A percentile compares a stretch with the other conserved stretches of the same genome.
phyloP scores from a whole-genome alignment of 2,113 vertebrate genomes.

The Gymnogyps californianus region DNA sequence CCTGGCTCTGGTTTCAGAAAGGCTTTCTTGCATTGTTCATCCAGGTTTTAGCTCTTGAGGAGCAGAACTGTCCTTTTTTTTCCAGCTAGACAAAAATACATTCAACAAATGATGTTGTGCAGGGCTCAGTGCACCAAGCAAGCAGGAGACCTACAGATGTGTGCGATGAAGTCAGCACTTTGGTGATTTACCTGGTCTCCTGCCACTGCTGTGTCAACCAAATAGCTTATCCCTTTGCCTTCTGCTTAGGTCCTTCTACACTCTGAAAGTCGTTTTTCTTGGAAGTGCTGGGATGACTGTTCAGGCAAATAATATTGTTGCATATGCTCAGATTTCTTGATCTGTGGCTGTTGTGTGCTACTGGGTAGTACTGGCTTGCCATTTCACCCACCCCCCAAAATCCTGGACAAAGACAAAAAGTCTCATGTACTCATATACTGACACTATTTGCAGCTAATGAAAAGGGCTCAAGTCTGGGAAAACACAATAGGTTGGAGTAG shows the following conservation, averaged over 20 bases:
- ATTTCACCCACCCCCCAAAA: neutral
- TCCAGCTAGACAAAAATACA: neutral
- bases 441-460: neutral
- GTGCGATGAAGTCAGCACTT: neutral
- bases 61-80: neutral
- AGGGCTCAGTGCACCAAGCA: neutral
- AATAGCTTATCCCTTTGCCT: neutral
- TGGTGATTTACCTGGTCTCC: neutral
- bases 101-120: neutral
- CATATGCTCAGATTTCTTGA: neutral
- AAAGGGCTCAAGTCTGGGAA: neutral
- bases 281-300: neutral
- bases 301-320: neutral
- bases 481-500: neutral
- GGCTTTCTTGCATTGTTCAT: neutral
- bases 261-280: neutral
- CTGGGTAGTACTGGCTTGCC: neutral
- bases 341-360: neutral
- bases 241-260: neutral
- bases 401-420: neutral
- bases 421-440: neutral
- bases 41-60: neutral
- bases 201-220: neutral
- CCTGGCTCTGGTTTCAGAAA: neutral
- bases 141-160: neutral